Percentiles rank a stretch among this genome's conserved stretches.
These are phyloP conservation scores for Stomatorhinus ivindoensis DNA, from an alignment of 2,113 vertebrate species.

Conservation along the genomic window DNA sequence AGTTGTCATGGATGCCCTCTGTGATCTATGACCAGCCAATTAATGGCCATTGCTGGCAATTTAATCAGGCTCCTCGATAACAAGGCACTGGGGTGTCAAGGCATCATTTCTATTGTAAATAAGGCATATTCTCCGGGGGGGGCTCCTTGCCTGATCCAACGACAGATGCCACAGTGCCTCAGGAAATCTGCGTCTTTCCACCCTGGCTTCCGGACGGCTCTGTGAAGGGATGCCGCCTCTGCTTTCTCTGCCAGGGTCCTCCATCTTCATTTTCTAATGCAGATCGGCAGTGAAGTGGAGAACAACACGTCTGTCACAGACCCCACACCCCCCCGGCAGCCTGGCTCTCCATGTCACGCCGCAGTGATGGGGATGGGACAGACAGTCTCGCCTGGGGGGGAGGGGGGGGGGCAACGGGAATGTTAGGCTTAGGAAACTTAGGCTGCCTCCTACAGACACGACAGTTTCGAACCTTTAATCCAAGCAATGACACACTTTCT, in stretches of 20 bases:
- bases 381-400: background rate
- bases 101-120: background rate
- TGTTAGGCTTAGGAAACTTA: background rate
- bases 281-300: slow-evolving; percentile 28
- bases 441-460: background rate
- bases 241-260: background rate
- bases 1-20: background rate
- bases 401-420: background rate
- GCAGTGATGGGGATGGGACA: background rate
- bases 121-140: background rate
- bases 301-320: slow-evolving; percentile 49
- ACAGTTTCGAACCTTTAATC: background rate
- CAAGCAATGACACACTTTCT: background rate
- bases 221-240: background rate
- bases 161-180: background rate
- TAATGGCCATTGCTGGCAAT: background rate
- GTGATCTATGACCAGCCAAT: background rate
- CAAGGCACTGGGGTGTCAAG: background rate
- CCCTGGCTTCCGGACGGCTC: background rate
- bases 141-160: background rate
- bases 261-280: slow-evolving; percentile 37
- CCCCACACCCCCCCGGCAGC: slow-evolving; percentile 13
- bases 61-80: background rate
- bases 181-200: slow-evolving; percentile 31
- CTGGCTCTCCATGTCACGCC: slow-evolving; percentile 19